Conservation (phyloP, 2,888 invertebrate genomes). For the Trissoscelio sp. region DNA sequence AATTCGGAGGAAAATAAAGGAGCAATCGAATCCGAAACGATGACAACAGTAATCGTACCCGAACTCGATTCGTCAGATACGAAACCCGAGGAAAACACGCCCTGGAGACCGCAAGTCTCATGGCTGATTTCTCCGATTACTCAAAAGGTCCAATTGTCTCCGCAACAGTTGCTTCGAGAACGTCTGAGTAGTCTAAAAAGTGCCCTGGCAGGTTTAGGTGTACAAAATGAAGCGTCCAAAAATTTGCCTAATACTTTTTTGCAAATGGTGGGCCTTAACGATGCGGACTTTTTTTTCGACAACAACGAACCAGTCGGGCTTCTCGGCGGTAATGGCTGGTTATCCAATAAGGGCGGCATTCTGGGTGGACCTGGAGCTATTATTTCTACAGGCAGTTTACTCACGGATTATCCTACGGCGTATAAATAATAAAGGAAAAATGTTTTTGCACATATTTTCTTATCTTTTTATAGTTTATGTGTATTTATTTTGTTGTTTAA, state of each 20-base stretch:
- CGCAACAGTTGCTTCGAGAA: constrained; percentile 74
- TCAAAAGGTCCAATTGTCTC: constrained; percentile 75
- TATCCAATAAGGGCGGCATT: constrained; percentile 79
- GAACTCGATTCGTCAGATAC: neutral
- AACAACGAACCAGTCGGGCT: constrained; percentile 77
- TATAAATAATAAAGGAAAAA: constrained; percentile 71
- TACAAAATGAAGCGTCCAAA: constrained; percentile 66
- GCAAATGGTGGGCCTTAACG: constrained; percentile 72
- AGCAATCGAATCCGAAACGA: neutral
- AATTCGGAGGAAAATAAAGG: constrained; percentile 5
- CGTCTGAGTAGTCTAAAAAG: constrained; percentile 72
- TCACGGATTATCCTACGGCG: constrained; percentile 78
- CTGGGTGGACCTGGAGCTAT: constrained; percentile 79
- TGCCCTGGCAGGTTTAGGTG: constrained; percentile 64
- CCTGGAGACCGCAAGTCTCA: constrained; percentile 23
- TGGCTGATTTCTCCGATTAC: constrained; percentile 73
- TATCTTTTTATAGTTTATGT: too few species aligned
- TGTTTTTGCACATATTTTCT: too few species aligned
- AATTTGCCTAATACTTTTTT: constrained; percentile 70
- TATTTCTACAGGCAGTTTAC: constrained; percentile 77
- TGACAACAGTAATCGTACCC: neutral
- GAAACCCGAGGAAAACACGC: constrained; percentile 2
- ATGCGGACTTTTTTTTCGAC: constrained; percentile 76
- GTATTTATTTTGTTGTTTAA: too few species aligned
- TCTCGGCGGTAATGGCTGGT: constrained; percentile 79